phyloP scores from a whole-genome alignment of 1,140 invertebrate genomes.

The Tyrophagus putrescentiae region DNA sequence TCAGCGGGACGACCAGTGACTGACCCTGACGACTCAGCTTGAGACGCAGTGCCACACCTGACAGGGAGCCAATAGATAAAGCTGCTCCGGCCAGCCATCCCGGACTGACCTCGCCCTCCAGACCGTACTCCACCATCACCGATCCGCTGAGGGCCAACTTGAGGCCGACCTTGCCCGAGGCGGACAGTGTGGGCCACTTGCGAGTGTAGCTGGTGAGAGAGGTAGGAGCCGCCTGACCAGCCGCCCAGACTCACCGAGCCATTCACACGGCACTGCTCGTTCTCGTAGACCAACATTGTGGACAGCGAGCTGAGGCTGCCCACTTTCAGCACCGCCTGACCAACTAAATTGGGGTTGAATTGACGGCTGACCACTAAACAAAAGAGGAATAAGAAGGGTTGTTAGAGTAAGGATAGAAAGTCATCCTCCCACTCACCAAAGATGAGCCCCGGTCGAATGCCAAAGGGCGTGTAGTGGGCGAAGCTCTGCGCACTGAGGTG shows the following conservation, averaged over 20 bases:
- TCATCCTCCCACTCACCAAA: too few relatives aligned
- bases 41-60: slow-evolving; percentile 70
- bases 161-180: slow-evolving; percentile 53
- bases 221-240: slow-evolving; percentile 57
- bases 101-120: slow-evolving; percentile 77
- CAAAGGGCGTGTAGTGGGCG: slow-evolving; percentile 9
- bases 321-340: slow-evolving; percentile 65
- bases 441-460: slow-evolving; percentile 16
- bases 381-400: too few relatives aligned
- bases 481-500: not conserved
- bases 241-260: slow-evolving; percentile 60
- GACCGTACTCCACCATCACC: slow-evolving; percentile 71
- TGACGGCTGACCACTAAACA: slow-evolving; percentile 41
- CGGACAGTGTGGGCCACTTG: slow-evolving; percentile 48
- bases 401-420: too few relatives aligned
- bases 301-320: slow-evolving; percentile 56
- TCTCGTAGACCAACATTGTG: slow-evolving; percentile 58
- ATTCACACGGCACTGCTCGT: slow-evolving; percentile 46
- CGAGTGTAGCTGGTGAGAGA: slow-evolving; percentile 55
- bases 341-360: slow-evolving; percentile 64
- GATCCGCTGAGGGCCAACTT: slow-evolving; percentile 81
- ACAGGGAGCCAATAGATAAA: slow-evolving; percentile 64
- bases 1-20: too few relatives aligned
- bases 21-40: too few relatives aligned
- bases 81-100: slow-evolving; percentile 71